phyloP scores from a whole-genome alignment of 2,888 invertebrate genomes.

The Melieria picta region DNA sequence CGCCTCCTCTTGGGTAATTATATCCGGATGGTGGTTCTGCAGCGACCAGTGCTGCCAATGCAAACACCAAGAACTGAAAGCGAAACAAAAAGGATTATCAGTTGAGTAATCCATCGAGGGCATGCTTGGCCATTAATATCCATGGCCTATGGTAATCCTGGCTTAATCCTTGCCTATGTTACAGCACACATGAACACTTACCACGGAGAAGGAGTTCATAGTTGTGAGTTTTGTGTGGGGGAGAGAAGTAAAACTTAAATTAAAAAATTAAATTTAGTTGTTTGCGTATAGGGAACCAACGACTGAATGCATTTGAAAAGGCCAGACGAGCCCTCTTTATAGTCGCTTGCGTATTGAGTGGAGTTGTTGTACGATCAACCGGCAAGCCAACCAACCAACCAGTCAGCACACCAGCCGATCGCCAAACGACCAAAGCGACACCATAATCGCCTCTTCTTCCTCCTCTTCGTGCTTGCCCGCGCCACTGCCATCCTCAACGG shows the following conservation, averaged over 20 bases:
- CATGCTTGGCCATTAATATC: too few relatives aligned
- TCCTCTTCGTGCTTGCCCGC: conserved; percentile 2
- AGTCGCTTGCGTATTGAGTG: conserved; percentile 48
- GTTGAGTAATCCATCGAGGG: conserved; percentile 10
- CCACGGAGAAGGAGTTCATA: conserved; percentile 68
- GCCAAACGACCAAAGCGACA: conserved; percentile 7
- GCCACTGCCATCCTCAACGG: background rate
- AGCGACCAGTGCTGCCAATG: conserved; percentile 78
- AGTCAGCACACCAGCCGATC: conserved; percentile 2
- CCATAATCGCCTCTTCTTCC: conserved; percentile 23
- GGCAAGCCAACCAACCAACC: background rate
- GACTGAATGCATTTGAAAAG: conserved; percentile 66
- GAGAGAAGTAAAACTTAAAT: conserved; percentile 62
- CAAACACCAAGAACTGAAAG: conserved; percentile 84
- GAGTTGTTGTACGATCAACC: background rate
- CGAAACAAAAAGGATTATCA: conserved; percentile 16
- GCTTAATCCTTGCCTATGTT: conserved; percentile 1
- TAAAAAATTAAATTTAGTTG: conserved; percentile 64
- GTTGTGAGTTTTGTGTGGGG: conserved; percentile 63
- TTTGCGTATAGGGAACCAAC: conserved; percentile 66
- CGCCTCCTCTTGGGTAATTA: conserved; percentile 77
- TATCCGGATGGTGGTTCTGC: conserved; percentile 83
- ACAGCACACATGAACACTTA: conserved; percentile 52
- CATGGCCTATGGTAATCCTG: background rate
- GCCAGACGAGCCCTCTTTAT: conserved; percentile 65